Evolutionary conservation across 2,113 vertebrate genomes (phyloP), one percentile per base, ranked within the genome.

Genomic region (Lepisosteus osseus): DNA sequence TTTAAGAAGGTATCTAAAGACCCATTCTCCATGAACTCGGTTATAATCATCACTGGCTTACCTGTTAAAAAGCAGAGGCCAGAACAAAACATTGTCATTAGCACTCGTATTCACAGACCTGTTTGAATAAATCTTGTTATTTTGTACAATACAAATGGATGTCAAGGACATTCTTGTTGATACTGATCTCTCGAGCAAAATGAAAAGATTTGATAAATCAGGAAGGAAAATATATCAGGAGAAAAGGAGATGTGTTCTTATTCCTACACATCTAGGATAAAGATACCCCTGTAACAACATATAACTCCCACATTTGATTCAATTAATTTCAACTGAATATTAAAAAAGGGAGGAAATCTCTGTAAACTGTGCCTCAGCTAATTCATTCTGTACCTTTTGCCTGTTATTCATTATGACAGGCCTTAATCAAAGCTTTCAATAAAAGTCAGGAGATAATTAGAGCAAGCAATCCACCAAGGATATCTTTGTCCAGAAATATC

Each of bases 1-100:
- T 97, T 95, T 77, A 99, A 90, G 86, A 98, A 99, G 74, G 95
- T 95, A 88, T 98, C 96, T 90, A 99, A 87, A 9, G 97, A 97
- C 68, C 96, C 97, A 0, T 99, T 99, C 85, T 99, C 97, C 97
- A 99, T 99, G 90, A 96, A 99, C 76, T 99, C 97, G 0, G 97
- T 98, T 84, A 99, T 95, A 84, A 98, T 99, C 97, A 99, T 99
- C 84, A 99, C 97, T 0, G 96, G 97, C 72, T 97, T 93, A 74
- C 96, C 92, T 93, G 74, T 45, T 69, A 56, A 73, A n/a, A 68
- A 68, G 67, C 55, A 85, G 67, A 84, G 41, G 72, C 47, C 47
- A 51, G 2, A 51, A 51, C 47, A 51, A 2, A 51, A 6, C 47
- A 9, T 6, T 51, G 47, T 51, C 5, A 9, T 51, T 51, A 51